Conservation (phyloP, 2,797 vertebrate species). For the Cossypha dichroa region DNA sequence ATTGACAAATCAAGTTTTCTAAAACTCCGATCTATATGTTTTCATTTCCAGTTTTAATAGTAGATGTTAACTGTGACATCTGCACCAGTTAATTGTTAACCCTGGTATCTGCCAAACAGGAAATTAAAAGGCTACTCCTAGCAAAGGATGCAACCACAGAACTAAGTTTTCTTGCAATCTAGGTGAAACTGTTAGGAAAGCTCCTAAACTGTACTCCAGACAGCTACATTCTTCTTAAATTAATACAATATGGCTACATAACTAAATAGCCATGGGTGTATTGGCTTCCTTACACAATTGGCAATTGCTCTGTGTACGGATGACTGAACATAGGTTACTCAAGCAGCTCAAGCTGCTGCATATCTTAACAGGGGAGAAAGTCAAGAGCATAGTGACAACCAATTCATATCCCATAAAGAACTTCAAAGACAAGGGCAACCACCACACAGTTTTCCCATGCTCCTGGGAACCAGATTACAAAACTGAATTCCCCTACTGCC, state of each 20-base stretch:
- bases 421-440: neutral
- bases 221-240: neutral
- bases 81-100: neutral
- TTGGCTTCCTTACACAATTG: neutral
- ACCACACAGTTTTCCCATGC: neutral
- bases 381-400: neutral
- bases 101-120: neutral
- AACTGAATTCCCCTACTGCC: neutral
- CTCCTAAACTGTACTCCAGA: neutral
- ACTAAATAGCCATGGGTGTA: neutral
- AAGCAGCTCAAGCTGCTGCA: neutral
- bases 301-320: neutral
- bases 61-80: neutral
- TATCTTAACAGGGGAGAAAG: neutral
- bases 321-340: neutral
- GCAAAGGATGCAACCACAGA: neutral
- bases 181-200: neutral
- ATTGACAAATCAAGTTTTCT: conserved; percentile 38
- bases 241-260: neutral
- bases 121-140: neutral
- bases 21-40: neutral
- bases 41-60: neutral
- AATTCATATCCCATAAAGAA: neutral
- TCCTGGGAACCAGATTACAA: neutral
- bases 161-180: neutral